Evolutionary conservation across 1,140 invertebrate species (phyloP), one percentile per base, ranked within the genome.

Genomic region (Drosophila chauvacae): DNA sequence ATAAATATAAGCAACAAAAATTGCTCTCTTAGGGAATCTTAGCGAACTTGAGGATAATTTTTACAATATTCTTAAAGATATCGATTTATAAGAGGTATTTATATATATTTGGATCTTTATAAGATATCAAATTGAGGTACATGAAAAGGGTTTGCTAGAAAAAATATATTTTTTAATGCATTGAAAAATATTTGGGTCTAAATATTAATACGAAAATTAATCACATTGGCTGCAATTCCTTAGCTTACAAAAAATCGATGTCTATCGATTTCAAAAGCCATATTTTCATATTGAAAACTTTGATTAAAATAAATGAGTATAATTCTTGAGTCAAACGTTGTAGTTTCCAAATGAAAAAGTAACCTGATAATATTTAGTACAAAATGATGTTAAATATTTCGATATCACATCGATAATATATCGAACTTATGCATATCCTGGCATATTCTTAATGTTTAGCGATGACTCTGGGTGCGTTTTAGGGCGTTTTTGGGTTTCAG

Each of bases 1-100:
- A 66, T 76, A 55, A 35, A 50, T 58, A 47, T 18, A 66, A n/a
- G 48, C 26, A 48, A 11, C 9, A 62, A 68, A 76, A 71, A 65
- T 37, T 1, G 11, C 0, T 53, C 11, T 3, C 2, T 20, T 23
- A 23, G 18, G 9, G 51, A 53, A 13, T 18, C n/a, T 13, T 35
- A 13, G 33, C 11, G 33, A 35, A 35, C 33, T 35, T 35, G 33
- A 30, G 26, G 9, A n/a, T 30, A 13, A n/a, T 50, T 18, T 48
- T 4, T 10, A 16, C 2, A 26, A 28, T 28, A 48, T 47, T 47
- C 14, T 14, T 6, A 3, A 11, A 23, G 11, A 20, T 7, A 23
- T 14, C 11, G 10, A 47, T 23, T 23, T 23, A 9, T 47, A 16
- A 16, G 1, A 14, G 7, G 13, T 7, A 23, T 47, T 28, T n/a